Evolutionary conservation across 2,113 vertebrate species (phyloP).

Genomic region (Protomyctophum bolini): DNA sequence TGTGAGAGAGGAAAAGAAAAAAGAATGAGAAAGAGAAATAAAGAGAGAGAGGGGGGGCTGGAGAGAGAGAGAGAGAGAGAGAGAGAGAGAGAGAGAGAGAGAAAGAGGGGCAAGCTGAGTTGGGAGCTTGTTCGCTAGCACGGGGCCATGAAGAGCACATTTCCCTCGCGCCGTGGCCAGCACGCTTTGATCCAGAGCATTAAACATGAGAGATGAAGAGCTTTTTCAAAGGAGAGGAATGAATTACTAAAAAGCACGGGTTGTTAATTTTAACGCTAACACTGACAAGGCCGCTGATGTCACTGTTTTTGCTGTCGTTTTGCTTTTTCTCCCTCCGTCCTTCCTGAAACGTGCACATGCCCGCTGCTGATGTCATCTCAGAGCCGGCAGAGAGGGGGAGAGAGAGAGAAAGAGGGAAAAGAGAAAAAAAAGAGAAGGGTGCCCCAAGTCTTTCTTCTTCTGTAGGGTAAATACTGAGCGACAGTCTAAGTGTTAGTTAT

Average conservation of each 20-base stretch:
- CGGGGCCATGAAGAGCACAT: conserved; percentile 43
- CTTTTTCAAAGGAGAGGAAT: conserved; percentile 62
- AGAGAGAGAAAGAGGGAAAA: no score
- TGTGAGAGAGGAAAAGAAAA: background rate
- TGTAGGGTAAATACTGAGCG: conserved; percentile 55
- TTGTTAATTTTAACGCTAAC: conserved; percentile 65
- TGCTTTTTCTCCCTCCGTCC: conserved; percentile 39
- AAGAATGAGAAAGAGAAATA: conserved; percentile 6
- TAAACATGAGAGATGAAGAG: conserved; percentile 62
- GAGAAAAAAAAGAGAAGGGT: conserved; percentile 34
- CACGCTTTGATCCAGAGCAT: conserved; percentile 55
- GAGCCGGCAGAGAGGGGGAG: background rate
- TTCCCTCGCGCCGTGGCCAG: conserved; percentile 32
- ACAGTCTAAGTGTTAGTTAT: conserved; percentile 52
- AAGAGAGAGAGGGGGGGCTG: background rate
- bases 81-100: background rate
- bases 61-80: background rate
- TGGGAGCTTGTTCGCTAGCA: conserved; percentile 22
- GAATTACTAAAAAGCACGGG: conserved; percentile 60
- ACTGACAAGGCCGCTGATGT: conserved; percentile 69
- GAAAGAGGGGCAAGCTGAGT: conserved; percentile 7
- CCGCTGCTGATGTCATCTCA: conserved; percentile 65
- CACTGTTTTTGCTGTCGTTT: conserved; percentile 65
- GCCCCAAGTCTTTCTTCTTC: conserved; percentile 27
- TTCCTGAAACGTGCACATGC: conserved; percentile 51